Conservation (phyloP, 2,797 vertebrate species). For the Acomys russatus region DNA sequence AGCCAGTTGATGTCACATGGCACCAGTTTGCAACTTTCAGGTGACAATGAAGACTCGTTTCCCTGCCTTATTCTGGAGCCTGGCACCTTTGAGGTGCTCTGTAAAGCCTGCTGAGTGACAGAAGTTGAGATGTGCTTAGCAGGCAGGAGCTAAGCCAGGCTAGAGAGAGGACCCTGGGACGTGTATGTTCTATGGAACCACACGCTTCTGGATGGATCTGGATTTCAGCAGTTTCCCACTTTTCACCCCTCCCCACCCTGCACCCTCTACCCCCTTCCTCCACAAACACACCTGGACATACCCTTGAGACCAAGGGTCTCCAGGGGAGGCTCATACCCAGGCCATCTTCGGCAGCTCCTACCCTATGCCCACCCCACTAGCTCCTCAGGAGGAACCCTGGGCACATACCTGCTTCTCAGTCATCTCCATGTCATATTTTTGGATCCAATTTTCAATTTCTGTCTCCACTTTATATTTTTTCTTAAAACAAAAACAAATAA, state of each 20-base stretch:
- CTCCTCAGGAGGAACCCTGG: background rate
- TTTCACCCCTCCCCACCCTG: background rate
- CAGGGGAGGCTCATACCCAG: background rate
- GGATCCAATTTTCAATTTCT: slow-evolving; percentile 92
- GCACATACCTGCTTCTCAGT: slow-evolving; percentile 92
- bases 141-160: background rate
- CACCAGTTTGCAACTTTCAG: background rate
- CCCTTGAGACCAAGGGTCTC: background rate
- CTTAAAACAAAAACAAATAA: slow-evolving; percentile 86
- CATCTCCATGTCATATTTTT: slow-evolving; percentile 93
- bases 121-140: background rate
- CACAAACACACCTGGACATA: background rate
- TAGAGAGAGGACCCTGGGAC: background rate
- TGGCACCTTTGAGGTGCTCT: background rate
- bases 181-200: slow-evolving; percentile 70
- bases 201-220: background rate
- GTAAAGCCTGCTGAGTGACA: background rate
- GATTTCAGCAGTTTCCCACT: background rate
- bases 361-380: too few relatives aligned
- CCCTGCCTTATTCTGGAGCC: background rate
- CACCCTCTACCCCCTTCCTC: background rate
- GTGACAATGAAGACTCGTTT: background rate
- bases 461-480: slow-evolving; percentile 91
- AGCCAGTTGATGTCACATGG: background rate
- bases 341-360: background rate